Percentiles rank a stretch among this genome's conserved stretches.
Conservation (phyloP, 2,797 vertebrate genomes). For the Lacerta bilineata region DNA sequence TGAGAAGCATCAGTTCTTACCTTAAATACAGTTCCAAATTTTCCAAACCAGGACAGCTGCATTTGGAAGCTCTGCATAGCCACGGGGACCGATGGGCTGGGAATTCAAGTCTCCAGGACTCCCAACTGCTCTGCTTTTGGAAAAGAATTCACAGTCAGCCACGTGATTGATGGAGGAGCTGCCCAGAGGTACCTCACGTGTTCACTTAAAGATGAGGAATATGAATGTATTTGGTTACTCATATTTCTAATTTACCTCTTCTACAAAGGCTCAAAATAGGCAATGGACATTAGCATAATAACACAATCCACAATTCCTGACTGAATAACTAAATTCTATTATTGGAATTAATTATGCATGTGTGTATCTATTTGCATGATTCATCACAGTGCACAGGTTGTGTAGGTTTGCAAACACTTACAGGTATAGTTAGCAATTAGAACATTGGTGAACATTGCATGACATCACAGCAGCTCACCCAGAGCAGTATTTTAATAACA, state of each 20-base stretch:
- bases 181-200: conserved; percentile 76
- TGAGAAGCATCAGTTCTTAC: conserved; percentile 40
- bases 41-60: conserved; percentile 84
- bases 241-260: not conserved
- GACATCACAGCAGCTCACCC: too few species aligned
- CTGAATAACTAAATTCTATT: too few species aligned
- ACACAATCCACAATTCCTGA: not conserved
- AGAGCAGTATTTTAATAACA: too few species aligned
- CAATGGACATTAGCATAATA: not conserved
- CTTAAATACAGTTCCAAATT: conserved; percentile 41
- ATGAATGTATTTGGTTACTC: not conserved
- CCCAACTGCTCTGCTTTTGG: conserved; percentile 60
- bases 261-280: too few species aligned
- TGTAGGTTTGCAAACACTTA: too few species aligned
- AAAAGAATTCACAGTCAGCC: conserved; percentile 73
- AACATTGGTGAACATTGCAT: too few species aligned
- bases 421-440: too few species aligned
- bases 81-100: conserved; percentile 74
- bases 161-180: conserved; percentile 55
- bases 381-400: not conserved
- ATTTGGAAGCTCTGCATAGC: conserved; percentile 87
- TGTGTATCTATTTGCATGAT: not conserved
- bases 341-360: too few species aligned
- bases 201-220: not conserved
- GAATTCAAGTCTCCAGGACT: conserved; percentile 75